These are phyloP conservation scores for Cephus runcator DNA, from an alignment of 2,888 invertebrate genomes.

Conservation along the genomic window DNA sequence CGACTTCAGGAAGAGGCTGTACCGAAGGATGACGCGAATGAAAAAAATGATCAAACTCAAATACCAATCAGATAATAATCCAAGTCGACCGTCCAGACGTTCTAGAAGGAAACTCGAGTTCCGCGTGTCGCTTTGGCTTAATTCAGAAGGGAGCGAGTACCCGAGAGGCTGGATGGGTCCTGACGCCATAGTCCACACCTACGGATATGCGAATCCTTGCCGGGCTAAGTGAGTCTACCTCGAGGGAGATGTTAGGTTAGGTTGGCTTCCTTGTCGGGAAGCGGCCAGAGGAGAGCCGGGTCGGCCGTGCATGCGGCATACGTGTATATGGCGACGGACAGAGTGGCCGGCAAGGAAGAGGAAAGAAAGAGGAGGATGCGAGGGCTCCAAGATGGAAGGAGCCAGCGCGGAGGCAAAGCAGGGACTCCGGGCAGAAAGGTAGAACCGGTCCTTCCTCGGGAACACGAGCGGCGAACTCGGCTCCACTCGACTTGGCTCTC, in stretches of 20 bases:
- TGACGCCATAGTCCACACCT: not conserved
- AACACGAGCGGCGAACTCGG: constrained; percentile 14
- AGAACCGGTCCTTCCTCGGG: constrained; percentile 51
- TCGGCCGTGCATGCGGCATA: not conserved
- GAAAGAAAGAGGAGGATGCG: constrained; percentile 1
- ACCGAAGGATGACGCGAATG: not conserved
- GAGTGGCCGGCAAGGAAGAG: not conserved
- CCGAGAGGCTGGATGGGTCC: not conserved
- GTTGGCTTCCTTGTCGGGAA: not conserved
- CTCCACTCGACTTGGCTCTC: constrained; percentile 36
- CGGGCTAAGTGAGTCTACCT: not conserved
- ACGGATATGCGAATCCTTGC: not conserved
- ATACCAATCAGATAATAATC: not conserved
- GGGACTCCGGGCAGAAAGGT: constrained; percentile 9
- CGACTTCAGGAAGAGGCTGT: not conserved
- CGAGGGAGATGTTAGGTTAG: not conserved
- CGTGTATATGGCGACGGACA: not conserved
- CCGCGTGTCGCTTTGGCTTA: not conserved
- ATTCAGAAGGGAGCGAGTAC: not conserved
- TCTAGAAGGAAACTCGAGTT: not conserved
- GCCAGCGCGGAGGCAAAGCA: not conserved
- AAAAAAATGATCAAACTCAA: not conserved
- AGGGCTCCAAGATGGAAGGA: constrained; percentile 1
- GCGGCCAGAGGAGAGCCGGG: not conserved
- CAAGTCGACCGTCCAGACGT: not conserved